phyloP scores from a whole-genome alignment of 2,113 vertebrate species.

The Carassius carassius region DNA sequence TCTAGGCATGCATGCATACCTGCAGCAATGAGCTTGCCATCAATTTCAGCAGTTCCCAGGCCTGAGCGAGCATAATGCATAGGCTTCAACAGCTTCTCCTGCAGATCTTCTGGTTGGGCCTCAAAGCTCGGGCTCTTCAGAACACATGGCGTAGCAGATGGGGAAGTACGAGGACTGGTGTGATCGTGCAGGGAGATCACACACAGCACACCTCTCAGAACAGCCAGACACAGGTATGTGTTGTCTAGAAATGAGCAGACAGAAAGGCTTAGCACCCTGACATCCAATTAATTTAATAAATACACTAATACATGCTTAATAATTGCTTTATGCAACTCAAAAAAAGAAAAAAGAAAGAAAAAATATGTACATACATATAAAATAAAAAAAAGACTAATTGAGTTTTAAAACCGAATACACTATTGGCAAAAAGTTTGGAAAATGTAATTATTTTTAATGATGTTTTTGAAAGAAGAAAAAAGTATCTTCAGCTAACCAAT shows the following conservation, averaged over 20 bases:
- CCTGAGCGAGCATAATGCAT: constrained; percentile 96
- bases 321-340: no score
- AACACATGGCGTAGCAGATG: constrained; percentile 87
- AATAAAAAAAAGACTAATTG: no score
- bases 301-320: neutral
- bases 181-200: constrained; percentile 94
- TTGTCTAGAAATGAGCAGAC: constrained; percentile 75
- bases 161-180: constrained; percentile 91
- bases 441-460: no score
- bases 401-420: no score
- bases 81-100: constrained; percentile 87
- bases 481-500: no score
- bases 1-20: constrained; percentile 69
- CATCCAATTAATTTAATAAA: neutral
- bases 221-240: constrained; percentile 92
- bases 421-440: no score
- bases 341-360: no score
- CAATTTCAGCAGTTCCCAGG: constrained; percentile 86
- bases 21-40: constrained; percentile 87
- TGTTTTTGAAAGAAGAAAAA: no score
- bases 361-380: no score
- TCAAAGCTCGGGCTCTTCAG: constrained; percentile 94
- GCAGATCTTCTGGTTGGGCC: constrained; percentile 77
- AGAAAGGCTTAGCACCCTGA: neutral
- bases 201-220: constrained; percentile 89